Conservation (phyloP, 2,797 vertebrate genomes). For the Psittacula derbiana region DNA sequence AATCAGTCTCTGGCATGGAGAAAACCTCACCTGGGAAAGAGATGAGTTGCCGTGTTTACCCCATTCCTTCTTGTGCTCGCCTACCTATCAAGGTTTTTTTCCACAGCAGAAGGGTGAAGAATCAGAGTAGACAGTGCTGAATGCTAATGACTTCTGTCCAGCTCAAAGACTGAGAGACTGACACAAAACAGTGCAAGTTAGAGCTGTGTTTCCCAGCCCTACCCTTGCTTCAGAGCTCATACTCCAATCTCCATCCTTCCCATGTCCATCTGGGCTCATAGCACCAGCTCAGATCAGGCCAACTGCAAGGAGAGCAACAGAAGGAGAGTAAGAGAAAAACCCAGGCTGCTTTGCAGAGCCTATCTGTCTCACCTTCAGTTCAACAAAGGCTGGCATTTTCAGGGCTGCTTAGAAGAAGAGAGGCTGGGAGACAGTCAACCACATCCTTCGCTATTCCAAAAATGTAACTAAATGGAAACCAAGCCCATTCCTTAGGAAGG, state of each 20-base stretch:
- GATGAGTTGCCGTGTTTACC: background rate
- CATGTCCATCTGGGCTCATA: background rate
- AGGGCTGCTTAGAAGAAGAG: background rate
- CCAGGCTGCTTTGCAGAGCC: background rate
- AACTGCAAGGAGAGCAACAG: background rate
- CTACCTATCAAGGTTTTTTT: background rate
- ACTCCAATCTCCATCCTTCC: background rate
- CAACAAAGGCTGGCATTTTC: background rate
- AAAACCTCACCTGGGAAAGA: background rate
- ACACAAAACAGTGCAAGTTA: background rate
- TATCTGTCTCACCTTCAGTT: background rate
- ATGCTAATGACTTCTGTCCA: background rate
- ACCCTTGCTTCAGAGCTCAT: background rate
- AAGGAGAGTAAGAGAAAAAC: background rate
- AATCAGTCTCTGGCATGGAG: background rate
- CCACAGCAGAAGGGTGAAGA: background rate
- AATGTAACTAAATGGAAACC: background rate
- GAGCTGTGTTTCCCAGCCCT: background rate
- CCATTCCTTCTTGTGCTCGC: background rate
- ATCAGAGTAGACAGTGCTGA: background rate
- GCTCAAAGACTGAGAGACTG: background rate
- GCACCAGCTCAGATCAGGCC: background rate
- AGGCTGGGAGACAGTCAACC: background rate
- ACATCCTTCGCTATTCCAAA: background rate
- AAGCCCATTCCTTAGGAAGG: background rate